A percentile compares a stretch with the other conserved stretches of the same genome.
Conservation (phyloP, 2,888 invertebrate species). For the Synergus japonicus region DNA sequence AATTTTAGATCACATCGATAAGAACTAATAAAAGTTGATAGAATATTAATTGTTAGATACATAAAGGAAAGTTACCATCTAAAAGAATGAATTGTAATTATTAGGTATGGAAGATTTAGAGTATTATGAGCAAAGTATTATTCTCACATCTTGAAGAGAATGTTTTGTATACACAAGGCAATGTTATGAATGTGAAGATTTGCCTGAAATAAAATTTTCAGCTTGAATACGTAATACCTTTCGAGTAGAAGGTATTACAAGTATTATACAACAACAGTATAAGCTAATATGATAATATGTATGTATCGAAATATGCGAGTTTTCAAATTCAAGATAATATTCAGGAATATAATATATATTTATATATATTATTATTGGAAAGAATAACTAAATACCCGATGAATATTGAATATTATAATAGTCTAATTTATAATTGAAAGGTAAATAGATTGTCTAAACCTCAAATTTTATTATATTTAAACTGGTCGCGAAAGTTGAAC, state of each 20-base stretch:
- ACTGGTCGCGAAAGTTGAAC: too few species aligned
- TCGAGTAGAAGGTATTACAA: not conserved
- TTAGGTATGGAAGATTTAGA: not conserved
- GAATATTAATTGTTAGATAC: not conserved
- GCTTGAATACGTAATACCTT: not conserved
- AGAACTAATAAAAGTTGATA: conserved; percentile 12
- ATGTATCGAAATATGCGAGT: not conserved
- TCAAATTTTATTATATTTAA: not conserved
- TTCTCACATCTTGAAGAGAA: not conserved
- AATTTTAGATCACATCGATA: conserved; percentile 13
- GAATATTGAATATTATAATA: not conserved
- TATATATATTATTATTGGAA: not conserved
- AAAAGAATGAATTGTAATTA: not conserved
- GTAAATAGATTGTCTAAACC: too few species aligned
- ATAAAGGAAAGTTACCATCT: not conserved
- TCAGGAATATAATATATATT: too few species aligned
- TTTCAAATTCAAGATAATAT: not conserved
- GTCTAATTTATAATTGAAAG: too few species aligned
- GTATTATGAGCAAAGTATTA: not conserved
- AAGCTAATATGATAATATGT: not conserved
- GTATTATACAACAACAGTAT: not conserved
- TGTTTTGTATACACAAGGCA: not conserved
- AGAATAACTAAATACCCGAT: not conserved
- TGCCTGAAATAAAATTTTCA: not conserved
- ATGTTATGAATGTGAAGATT: not conserved